Evolutionary conservation across 2,888 invertebrate genomes (phyloP), one percentile per base, ranked within the genome.

Genomic region (Cryptops parisi): DNA sequence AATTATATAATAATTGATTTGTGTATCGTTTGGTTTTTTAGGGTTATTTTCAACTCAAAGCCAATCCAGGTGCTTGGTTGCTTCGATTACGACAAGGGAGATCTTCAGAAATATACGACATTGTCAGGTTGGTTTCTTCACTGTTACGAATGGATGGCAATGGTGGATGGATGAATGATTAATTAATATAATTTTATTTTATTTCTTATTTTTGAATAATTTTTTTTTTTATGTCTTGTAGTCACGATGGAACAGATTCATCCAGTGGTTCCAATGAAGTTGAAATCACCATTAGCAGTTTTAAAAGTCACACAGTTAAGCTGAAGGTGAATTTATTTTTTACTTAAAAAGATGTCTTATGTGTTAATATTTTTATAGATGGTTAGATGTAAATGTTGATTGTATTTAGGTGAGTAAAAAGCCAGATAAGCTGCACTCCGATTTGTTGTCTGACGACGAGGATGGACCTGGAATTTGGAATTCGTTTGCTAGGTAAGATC

Each of bases 1-100:
- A n/a, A n/a, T n/a, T n/a, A n/a, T n/a, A n/a, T n/a, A n/a, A n/a
- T n/a, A n/a, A n/a, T n/a, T n/a, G n/a, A n/a, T n/a, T n/a, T n/a
- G n/a, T n/a, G n/a, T n/a, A n/a, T n/a, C n/a, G n/a, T n/a, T n/a
- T n/a, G n/a, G n/a, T n/a, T 26, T 61, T 58, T 53, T 58, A 72
- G 72, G 98, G 98, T 15, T 98, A 98, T 72, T 97, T 98, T 75
- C 91, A 93, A 72, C 73, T 98, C 26, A 97, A 97, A 72, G 97
- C 97, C 0, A 91, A 88, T 68, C 97, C 98, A 1, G 98, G 98
- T 1, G 87, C 90, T 9, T 98, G 97, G 97, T 73, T 83, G 22
- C 70, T 98, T 56, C 76, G 82, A 3, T 75, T 98, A 3, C 75
- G 98, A 26, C 88, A 93, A 46, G 98, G 98, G 4, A 78, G 93